Base-by-base conservation (phyloP, 2,888 invertebrate genomes). In the Ormyrus nitidulus region DNA sequence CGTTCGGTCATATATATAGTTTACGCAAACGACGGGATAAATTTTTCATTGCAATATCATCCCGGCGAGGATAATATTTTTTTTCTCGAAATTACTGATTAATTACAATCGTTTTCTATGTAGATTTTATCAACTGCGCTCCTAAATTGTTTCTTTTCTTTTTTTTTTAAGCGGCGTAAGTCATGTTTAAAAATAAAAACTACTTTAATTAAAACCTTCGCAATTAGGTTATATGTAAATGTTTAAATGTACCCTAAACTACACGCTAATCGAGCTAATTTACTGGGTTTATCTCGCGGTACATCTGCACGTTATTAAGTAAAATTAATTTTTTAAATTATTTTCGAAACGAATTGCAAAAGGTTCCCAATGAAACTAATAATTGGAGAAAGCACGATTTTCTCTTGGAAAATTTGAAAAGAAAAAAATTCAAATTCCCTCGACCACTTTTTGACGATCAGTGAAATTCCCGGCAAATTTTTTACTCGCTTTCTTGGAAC, bases 401-500 rank as follows among this genome's bases (percentile, higher is more conserved):
- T 34, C 34, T 3, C 4, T 34, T 4, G 34, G 34, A 59, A 70
- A 70, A 59, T 34, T n/a, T 56, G 2, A 48, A 13, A 13, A 48
- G 19, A 46, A 54, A 46, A 51, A 71, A 71, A 59, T 61, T 51
- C 9, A 61, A 69, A 65, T 46, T 7, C 11, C 48, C 9, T 19
- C 13, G 64, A 49, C 48, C 64, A 53, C 34, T 69, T 8, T 8
- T 34, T 34, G 34, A 34, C 34, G 34, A 34, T 34, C 34, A 34
- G 19, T 53, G 70, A 70, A 70, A 79, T 70, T 34, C 54, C 54
- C 69, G 62, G 34, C 46, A 59, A 71, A 69, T 79, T 19, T 73
- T 48, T 73, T 68, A 73, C 64, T 44, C 64, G 69, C 62, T 79
- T 79, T 79, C 79, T 69, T 49, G 56, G 64, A 79, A 79, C 48